Base-by-base conservation (phyloP, 37 sponge, comb jelly and placozoan species). In the Halisarca cf. caerulea region DNA sequence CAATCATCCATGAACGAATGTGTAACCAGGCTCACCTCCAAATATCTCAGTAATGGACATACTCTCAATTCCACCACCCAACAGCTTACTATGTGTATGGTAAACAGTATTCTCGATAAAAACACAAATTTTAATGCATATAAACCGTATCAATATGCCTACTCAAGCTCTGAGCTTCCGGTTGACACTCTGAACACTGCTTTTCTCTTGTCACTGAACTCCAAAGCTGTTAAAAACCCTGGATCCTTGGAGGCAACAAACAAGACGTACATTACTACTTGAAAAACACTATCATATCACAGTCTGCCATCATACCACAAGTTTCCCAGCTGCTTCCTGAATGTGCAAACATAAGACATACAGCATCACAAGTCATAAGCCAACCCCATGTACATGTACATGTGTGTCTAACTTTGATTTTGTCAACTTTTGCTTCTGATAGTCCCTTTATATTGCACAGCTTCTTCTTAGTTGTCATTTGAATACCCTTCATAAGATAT, bases 11-110 rank as follows among this genome's bases (percentile, higher is more conserved):
- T n/a, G n/a, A n/a, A n/a, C n/a, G n/a, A n/a, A n/a, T n/a, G n/a
- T n/a, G n/a, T n/a, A n/a, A n/a, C n/a, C n/a, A n/a, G n/a, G n/a
- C n/a, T 47, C 43, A 95, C 96, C 96, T 86, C 99, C 99, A 86
- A 99, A 99, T 34, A 91, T 95, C 89, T 99, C 99, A 55, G 99
- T 99, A 60, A 99, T 99, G 20, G 97, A 79, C 99, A 99, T 99
- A 62, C 99, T 99, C 66, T 99, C 99, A 43, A 99, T 85, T 27
- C 99, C 99, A 59, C 99, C 94, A 85, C 94, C 94, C 8, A 93
- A 47, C 14, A 93, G 83, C 42, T 93, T 93, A 79, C 93, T 92
- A 43, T 51, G 61, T 14, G 51, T n/a, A n/a, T n/a, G n/a, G n/a
- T n/a, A n/a, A n/a, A n/a, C n/a, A n/a, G n/a, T n/a, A n/a, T n/a